Base-by-base conservation (phyloP, 1,140 invertebrate species). In the Akabosia matsudoensis region DNA sequence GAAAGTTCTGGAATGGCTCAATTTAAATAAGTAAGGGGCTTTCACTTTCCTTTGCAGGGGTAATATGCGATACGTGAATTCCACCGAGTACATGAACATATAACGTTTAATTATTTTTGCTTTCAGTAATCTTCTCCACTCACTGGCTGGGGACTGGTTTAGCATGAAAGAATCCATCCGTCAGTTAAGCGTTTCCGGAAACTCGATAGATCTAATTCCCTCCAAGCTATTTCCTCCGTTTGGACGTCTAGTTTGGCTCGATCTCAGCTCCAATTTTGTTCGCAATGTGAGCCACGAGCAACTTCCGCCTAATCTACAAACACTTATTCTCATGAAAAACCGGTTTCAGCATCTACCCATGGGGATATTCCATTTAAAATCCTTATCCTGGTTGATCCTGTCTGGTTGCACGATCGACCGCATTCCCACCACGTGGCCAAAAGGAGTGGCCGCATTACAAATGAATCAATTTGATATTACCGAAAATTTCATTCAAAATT, bases 1-100 rank as follows among this genome's bases (percentile, higher is more conserved):
- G 54, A 88, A 88, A 83, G 87, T 87, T 80, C 85, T 92, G 78
- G 90, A 91, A 83, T 92, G 90, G 91, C 86, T 91, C 75, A 92
- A 91, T 85, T 85, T 92, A 70, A 89, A 91, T 84, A 90, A 90
- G 91, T 91, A 88, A 87, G 87, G 78, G 28, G n/a, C 10, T 16
- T 4, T 10, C 28, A 7, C 22, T 70, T 33, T 16, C 33, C 33
- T 70, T 26, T 18, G 67, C 67, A 16, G 13, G 13, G 13, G n/a
- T n/a, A n/a, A 13, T 51, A 51, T 51, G 10, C 45, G 45, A n/a
- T 51, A 10, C 45, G 45, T n/a, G 10, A 13, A 10, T 51, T n/a
- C 10, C 45, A 51, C n/a, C 45, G n/a, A 51, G n/a, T n/a, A 51
- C n/a, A 18, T 16, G 14, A n/a, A n/a, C n/a, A n/a, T 14, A 28